A percentile compares a stretch with the other conserved stretches of the same genome.
Evolutionary conservation across 2,797 vertebrate genomes (phyloP).

Genomic region (Anniella stebbinsi): DNA sequence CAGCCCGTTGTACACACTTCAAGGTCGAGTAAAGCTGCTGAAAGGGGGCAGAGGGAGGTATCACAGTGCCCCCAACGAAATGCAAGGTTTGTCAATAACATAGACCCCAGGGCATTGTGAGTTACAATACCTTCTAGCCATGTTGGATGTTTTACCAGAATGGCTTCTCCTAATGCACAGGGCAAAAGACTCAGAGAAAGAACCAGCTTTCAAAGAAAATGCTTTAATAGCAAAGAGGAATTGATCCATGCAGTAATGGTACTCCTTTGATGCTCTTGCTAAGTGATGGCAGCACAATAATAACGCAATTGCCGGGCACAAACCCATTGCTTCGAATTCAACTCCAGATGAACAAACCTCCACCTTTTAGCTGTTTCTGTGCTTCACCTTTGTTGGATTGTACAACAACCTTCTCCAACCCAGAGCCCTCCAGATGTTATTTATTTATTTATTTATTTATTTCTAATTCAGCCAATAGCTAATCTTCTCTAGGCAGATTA

Average conservation of each 20-base stretch:
- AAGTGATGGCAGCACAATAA: not conserved
- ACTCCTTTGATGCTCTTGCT: not conserved
- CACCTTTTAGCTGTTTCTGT: not conserved
- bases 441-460: no score
- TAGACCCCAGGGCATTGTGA: not conserved
- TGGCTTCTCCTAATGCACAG: not conserved
- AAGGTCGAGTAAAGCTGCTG: not conserved
- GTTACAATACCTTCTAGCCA: not conserved
- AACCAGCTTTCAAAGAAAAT: not conserved
- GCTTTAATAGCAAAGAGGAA: slow-evolving; percentile 23
- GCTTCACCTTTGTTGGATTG: not conserved
- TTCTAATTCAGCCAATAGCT: no score
- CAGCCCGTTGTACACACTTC: not conserved
- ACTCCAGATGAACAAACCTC: not conserved
- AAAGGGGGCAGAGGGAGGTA: not conserved
- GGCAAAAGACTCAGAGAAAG: not conserved
- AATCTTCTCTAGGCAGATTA: no score
- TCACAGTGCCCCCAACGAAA: not conserved
- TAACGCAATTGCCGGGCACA: not conserved
- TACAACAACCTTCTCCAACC: not conserved
- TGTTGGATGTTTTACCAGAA: not conserved
- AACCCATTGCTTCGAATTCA: not conserved
- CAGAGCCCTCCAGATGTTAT: no score
- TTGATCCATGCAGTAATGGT: not conserved
- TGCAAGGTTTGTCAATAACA: not conserved